phyloP scores from a whole-genome alignment of 2,888 invertebrate species.

The Atethmia centrago region DNA sequence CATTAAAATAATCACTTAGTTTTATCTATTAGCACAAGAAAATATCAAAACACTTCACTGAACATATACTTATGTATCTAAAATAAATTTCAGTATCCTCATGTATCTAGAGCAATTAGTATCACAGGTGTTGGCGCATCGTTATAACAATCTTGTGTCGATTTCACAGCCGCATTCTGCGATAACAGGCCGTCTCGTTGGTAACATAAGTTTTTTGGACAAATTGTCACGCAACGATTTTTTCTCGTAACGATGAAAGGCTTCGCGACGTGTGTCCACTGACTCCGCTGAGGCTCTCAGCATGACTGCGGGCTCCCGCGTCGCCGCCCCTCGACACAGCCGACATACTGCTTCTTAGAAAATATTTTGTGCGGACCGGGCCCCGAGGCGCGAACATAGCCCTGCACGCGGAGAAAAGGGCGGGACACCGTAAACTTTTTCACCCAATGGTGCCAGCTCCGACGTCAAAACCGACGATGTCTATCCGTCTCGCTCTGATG shows the following conservation, averaged over 20 bases:
- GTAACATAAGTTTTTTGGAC: constrained; percentile 81
- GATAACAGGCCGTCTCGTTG: constrained; percentile 68
- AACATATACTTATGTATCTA: constrained; percentile 76
- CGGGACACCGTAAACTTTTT: constrained; percentile 85
- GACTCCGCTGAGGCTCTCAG: constrained; percentile 89
- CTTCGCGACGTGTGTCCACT: constrained; percentile 89
- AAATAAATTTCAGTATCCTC: constrained; percentile 83
- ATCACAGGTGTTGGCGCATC: constrained; percentile 86
- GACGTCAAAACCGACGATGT: constrained; percentile 61
- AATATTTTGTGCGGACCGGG: constrained; percentile 80
- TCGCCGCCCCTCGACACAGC: constrained; percentile 87
- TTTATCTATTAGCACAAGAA: constrained; percentile 75
- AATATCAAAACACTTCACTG: constrained; percentile 85
- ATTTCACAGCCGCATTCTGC: constrained; percentile 73
- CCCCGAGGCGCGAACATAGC: constrained; percentile 85
- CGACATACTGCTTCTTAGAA: constrained; percentile 89
- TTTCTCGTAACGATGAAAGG: constrained; percentile 84
- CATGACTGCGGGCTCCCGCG: constrained; percentile 90
- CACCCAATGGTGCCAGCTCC: constrained; percentile 82
- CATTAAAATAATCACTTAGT: constrained; percentile 67
- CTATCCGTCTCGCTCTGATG: constrained; percentile 74
- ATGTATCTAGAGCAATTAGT: constrained; percentile 79
- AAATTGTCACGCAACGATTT: constrained; percentile 85
- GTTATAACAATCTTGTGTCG: constrained; percentile 82
- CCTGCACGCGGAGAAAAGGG: constrained; percentile 82